Conservation (phyloP, 2,888 invertebrate genomes). For the Geotrupes spiniger region DNA sequence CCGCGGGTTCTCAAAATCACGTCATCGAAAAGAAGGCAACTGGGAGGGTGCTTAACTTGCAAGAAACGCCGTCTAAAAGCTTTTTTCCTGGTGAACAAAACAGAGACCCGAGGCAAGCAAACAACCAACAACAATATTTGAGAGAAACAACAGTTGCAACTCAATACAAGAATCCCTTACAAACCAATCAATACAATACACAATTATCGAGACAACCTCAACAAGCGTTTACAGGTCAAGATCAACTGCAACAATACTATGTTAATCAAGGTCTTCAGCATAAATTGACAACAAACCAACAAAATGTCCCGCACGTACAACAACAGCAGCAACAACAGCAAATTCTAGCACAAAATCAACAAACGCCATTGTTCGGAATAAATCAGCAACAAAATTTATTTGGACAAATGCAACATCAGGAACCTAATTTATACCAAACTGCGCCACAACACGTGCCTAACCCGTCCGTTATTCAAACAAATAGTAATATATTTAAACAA, state of each 20-base stretch:
- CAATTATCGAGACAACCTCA: conserved; percentile 5
- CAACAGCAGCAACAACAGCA: conserved; percentile 20
- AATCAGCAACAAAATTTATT: conserved; percentile 11
- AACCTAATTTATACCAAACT: conserved; percentile 1
- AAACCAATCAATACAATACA: conserved; percentile 5
- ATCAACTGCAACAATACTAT: conserved; percentile 37
- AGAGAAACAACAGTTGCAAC: conserved; percentile 40
- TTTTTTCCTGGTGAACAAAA: conserved; percentile 37
- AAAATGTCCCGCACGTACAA: conserved; percentile 5
- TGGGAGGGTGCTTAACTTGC: conserved; percentile 43
- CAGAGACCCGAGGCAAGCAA: conserved; percentile 39
- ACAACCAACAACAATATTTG: conserved; percentile 42
- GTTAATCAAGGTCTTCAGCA: conserved; percentile 27
- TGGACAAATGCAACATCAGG: conserved; percentile 11
- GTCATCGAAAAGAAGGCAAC: conserved; percentile 37
- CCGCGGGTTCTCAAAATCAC: conserved; percentile 38
- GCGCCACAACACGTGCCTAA: neutral
- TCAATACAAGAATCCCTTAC: neutral
- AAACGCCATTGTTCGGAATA: conserved; percentile 15
- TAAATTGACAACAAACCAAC: conserved; percentile 30
- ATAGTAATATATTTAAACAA: too few species aligned
- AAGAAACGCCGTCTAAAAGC: conserved; percentile 29
- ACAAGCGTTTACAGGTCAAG: conserved; percentile 1
- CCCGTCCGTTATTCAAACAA: neutral
- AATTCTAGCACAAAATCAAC: conserved; percentile 9